Conservation (phyloP, 2,888 invertebrate species). For the Trichopria drosophilae region DNA sequence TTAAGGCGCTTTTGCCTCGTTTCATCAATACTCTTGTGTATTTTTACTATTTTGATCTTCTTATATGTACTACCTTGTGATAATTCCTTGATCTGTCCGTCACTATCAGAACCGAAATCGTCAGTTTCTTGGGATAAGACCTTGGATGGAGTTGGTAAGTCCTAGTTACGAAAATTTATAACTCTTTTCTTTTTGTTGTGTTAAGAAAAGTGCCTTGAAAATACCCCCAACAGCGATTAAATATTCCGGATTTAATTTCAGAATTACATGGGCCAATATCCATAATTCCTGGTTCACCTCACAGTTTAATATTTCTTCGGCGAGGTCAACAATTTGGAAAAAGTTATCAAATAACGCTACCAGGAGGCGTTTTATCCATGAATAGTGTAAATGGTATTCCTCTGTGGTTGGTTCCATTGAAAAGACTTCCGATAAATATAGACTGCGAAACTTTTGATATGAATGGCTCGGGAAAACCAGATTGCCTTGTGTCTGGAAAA, state of each 20-base stretch:
- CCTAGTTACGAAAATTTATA: background rate
- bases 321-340: constrained; percentile 61
- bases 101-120: constrained; percentile 42
- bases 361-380: constrained; percentile 72
- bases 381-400: constrained; percentile 72
- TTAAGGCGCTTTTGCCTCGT: constrained; percentile 71
- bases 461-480: constrained; percentile 70
- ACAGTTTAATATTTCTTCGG: constrained; percentile 74
- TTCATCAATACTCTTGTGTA: constrained; percentile 71
- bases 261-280: constrained; percentile 53
- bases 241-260: constrained; percentile 39
- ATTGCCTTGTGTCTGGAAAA: constrained; percentile 75
- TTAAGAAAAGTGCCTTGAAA: no score
- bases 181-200: no score
- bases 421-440: constrained; percentile 70
- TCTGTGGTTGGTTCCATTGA: constrained; percentile 74
- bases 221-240: background rate
- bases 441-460: constrained; percentile 76
- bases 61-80: constrained; percentile 77
- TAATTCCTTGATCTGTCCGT: constrained; percentile 69
- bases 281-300: constrained; percentile 46
- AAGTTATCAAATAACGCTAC: no score
- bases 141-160: constrained; percentile 56
- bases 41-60: constrained; percentile 73
- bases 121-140: constrained; percentile 56